A percentile compares a stretch with the other conserved stretches of the same genome.
phyloP scores from a whole-genome alignment of 2,113 vertebrate species.

The Indri indri region DNA sequence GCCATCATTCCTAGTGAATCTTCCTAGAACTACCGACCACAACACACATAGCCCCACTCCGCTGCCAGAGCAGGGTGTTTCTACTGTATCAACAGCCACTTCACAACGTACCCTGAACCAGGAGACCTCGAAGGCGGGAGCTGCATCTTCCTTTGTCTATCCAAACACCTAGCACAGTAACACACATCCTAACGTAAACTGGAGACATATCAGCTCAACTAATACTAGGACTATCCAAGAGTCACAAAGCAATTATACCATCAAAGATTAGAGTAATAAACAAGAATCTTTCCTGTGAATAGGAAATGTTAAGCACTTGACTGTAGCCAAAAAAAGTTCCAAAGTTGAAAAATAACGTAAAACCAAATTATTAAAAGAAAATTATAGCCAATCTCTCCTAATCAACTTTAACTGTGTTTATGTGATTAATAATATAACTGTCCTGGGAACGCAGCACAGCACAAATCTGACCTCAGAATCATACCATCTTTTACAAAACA shows the following conservation, averaged over 20 bases:
- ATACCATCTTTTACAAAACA: not conserved
- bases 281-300: not conserved
- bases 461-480: not conserved
- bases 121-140: not conserved
- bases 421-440: not conserved
- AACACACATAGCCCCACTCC: not conserved
- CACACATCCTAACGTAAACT: not conserved
- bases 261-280: not conserved
- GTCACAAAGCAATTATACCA: not conserved
- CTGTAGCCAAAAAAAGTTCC: not conserved
- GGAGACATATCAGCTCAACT: not conserved
- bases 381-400: not conserved
- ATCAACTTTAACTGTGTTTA: not conserved
- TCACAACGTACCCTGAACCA: not conserved
- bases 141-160: not conserved
- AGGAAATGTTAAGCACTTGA: not conserved
- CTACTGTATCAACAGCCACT: not conserved
- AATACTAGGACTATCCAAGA: not conserved
- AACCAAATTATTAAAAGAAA: constrained; percentile 4
- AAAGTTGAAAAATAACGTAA: not conserved
- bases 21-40: not conserved
- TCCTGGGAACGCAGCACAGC: not conserved
- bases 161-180: not conserved
- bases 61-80: not conserved
- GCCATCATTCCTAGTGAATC: not conserved